A percentile compares a stretch with the other conserved stretches of the same genome.
Evolutionary conservation across 2,113 vertebrate genomes (phyloP).

Genomic region (Bothrops jararaca): DNA sequence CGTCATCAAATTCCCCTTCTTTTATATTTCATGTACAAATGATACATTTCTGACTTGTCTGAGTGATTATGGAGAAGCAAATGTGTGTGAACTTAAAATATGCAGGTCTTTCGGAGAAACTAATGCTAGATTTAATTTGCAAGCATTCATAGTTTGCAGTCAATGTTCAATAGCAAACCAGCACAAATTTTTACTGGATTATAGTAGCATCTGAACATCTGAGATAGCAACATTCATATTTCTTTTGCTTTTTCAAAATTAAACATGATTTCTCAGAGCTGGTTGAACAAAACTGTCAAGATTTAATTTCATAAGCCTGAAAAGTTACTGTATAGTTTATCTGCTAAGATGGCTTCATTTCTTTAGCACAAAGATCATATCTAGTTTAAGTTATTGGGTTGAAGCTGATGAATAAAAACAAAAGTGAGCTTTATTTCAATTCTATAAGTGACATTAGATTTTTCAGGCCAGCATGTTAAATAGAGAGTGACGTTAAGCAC

Average conservation of each 20-base stretch:
- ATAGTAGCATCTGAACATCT: not conserved
- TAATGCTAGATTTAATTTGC: not conserved
- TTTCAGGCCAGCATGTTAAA: slow-evolving; percentile 3
- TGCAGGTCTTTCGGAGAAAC: not conserved
- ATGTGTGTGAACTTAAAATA: not conserved
- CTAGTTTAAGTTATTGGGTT: not conserved
- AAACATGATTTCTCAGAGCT: slow-evolving; percentile 3
- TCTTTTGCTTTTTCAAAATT: slow-evolving; percentile 5
- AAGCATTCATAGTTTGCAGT: not conserved
- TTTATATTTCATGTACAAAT: not conserved
- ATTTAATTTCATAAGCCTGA: slow-evolving; percentile 21
- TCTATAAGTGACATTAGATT: slow-evolving; percentile 15
- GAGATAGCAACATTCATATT: not conserved
- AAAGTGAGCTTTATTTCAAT: slow-evolving; percentile 2
- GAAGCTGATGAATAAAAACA: slow-evolving; percentile 9
- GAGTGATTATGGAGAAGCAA: not conserved
- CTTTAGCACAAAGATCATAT: not conserved
- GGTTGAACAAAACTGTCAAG: not conserved
- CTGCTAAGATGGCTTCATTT: not conserved
- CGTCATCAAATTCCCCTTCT: not conserved
- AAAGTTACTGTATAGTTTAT: not conserved
- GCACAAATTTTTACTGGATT: not conserved
- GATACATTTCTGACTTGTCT: not conserved
- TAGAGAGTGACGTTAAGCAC: not conserved
- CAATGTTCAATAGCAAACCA: not conserved